phyloP scores from a whole-genome alignment of 2,888 invertebrate species.

The Tetragonisca angustula region DNA sequence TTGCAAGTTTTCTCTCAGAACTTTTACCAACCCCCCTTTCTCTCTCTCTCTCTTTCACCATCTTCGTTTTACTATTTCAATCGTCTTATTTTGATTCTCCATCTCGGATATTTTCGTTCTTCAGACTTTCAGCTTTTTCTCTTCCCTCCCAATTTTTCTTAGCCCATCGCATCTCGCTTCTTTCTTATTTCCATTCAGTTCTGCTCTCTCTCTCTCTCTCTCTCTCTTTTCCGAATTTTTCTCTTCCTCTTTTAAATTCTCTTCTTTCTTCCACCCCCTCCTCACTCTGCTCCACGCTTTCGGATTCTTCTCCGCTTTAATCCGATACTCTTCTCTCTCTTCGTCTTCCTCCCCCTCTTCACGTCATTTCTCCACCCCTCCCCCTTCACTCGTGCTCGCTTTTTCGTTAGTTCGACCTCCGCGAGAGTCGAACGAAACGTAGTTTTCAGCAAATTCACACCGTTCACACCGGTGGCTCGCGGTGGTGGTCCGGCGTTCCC shows the following conservation, averaged over 20 bases:
- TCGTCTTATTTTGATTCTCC: too few relatives aligned
- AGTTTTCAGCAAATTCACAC: background rate
- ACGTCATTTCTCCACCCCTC: too few relatives aligned
- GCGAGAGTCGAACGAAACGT: constrained; percentile 6
- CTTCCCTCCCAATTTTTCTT: background rate
- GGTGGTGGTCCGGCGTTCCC: constrained; percentile 13
- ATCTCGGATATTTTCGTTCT: background rate
- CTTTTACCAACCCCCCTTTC: background rate
- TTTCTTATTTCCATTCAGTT: background rate
- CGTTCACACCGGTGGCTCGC: constrained; percentile 2
- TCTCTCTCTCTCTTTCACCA: background rate
- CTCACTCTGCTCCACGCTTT: background rate
- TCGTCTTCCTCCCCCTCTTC: background rate
- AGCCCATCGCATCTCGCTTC: background rate
- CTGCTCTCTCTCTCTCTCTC: background rate
- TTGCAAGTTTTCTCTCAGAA: background rate
- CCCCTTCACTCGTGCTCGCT: too few relatives aligned
- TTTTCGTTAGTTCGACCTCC: background rate
- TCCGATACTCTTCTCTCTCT: background rate
- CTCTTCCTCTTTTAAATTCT: background rate
- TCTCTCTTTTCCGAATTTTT: too few relatives aligned
- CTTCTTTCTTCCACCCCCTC: background rate
- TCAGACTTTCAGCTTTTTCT: background rate
- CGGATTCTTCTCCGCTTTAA: background rate
- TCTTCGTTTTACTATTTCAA: background rate